Conservation (phyloP, 2,113 vertebrate genomes). For the Malurus elegans region DNA sequence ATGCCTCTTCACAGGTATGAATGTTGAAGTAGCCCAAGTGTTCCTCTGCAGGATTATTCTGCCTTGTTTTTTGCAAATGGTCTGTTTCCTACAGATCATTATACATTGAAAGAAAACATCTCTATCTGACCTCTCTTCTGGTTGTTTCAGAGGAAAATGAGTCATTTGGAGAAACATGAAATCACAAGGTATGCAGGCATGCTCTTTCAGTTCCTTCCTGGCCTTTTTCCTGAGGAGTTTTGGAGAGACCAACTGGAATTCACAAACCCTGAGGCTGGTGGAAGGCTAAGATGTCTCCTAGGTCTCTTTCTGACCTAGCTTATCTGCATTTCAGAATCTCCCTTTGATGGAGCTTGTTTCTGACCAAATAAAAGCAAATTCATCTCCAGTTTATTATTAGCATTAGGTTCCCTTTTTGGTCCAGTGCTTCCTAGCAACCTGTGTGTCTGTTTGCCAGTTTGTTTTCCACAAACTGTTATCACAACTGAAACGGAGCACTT, state of each 20-base stretch:
- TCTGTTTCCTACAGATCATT: background rate
- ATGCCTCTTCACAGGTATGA: background rate
- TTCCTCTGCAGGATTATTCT: background rate
- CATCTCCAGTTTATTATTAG: constrained; percentile 69
- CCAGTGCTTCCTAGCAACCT: constrained; percentile 71
- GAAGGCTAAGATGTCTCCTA: background rate
- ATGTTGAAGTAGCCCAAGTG: background rate
- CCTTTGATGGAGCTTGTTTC: background rate
- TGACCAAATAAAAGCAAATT: constrained; percentile 32
- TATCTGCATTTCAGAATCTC: background rate
- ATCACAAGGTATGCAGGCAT: background rate
- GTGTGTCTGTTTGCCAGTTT: constrained; percentile 61
- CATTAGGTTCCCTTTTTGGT: constrained; percentile 1
- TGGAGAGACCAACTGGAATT: background rate
- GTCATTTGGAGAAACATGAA: constrained; percentile 7
- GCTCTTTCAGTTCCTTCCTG: background rate
- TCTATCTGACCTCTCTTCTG: background rate
- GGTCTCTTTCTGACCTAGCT: background rate
- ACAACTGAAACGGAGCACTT: constrained; percentile 9
- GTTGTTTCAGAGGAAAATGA: background rate
- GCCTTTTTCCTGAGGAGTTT: background rate
- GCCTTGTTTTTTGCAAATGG: background rate
- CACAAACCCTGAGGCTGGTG: background rate
- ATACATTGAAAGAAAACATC: background rate
- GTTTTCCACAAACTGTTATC: constrained; percentile 49